Conservation (phyloP, 2,797 vertebrate species). For the Dromococcyx pavoninus region DNA sequence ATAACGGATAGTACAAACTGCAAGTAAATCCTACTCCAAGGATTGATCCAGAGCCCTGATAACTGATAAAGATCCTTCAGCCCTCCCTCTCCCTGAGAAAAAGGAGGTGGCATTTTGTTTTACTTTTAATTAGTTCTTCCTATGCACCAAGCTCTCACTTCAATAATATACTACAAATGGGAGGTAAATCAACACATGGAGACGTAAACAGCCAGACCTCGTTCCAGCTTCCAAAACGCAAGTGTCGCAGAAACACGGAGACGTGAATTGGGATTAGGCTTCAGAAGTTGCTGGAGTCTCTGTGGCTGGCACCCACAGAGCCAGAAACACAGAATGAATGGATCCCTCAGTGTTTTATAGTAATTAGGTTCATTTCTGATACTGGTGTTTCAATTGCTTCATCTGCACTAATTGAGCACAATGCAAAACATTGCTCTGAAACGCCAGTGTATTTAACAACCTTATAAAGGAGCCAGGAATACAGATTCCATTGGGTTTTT, state of each 20-base stretch:
- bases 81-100: neutral
- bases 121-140: neutral
- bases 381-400: constrained; percentile 16
- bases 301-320: constrained; percentile 64
- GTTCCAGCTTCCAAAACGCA: constrained; percentile 9
- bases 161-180: neutral
- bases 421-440: constrained; percentile 54
- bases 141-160: neutral
- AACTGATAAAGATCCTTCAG: neutral
- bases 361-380: constrained; percentile 67
- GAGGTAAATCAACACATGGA: neutral
- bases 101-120: neutral
- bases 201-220: neutral
- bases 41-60: neutral
- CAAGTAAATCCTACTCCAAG: neutral
- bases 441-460: constrained; percentile 67
- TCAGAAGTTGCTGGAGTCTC: constrained; percentile 57
- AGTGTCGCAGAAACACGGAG: constrained; percentile 39
- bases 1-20: neutral
- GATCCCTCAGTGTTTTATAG: constrained; percentile 50
- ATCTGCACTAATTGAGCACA: constrained; percentile 67
- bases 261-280: constrained; percentile 45
- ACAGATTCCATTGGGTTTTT: constrained; percentile 34
- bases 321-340: constrained; percentile 65
- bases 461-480: constrained; percentile 63